Conservation (phyloP, 2,113 vertebrate species). For the Micromys minutus region DNA sequence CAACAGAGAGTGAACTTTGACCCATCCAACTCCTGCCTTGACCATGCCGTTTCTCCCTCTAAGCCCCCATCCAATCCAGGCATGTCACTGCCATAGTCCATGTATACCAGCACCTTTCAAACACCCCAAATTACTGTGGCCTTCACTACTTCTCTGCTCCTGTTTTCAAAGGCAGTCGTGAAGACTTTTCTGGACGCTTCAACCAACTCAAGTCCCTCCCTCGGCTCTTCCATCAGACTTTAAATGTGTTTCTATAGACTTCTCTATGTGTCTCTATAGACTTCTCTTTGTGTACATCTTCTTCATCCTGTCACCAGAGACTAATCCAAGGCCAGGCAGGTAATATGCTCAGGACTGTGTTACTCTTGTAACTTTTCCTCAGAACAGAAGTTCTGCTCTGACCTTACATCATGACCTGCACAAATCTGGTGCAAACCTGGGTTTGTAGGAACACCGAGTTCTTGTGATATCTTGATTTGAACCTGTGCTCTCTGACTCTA, state of each 20-base stretch:
- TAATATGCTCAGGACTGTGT: not conserved
- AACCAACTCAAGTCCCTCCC: not conserved
- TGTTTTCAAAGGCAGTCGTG: not conserved
- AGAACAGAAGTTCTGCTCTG: not conserved
- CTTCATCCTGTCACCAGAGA: not conserved
- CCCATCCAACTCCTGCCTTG: not conserved
- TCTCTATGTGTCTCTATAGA: not conserved
- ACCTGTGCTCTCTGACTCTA: not conserved
- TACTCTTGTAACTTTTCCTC: not conserved
- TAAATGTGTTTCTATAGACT: not conserved
- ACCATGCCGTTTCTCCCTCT: not conserved
- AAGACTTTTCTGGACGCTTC: not conserved
- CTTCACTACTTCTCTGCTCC: not conserved
- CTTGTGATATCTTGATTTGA: not conserved
- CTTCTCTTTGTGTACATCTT: accelerated
- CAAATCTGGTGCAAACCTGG: not conserved
- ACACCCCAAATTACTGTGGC: not conserved
- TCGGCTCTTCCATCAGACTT: not conserved
- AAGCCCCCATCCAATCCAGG: not conserved
- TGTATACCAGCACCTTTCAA: not conserved
- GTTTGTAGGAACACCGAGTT: not conserved
- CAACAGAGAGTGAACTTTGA: not conserved
- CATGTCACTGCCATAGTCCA: not conserved
- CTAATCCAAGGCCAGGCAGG: not conserved
- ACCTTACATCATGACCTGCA: not conserved